Percentiles rank a stretch among this genome's conserved stretches.
Evolutionary conservation across 2,888 invertebrate genomes (phyloP).

Genomic region (Chrysolina oricalcia): DNA sequence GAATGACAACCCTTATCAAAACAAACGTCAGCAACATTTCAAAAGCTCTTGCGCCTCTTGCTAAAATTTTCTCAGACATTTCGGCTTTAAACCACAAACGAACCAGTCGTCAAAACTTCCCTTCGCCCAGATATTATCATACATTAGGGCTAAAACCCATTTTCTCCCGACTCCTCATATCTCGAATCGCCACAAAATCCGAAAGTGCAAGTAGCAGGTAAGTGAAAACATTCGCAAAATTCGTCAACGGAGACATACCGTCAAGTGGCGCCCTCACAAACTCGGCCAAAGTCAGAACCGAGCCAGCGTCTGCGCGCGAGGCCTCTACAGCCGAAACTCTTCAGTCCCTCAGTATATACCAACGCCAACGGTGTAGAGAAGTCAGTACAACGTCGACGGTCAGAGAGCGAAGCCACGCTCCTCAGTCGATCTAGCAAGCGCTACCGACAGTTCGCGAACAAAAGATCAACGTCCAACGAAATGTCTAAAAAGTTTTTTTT

Average conservation of each 20-base stretch:
- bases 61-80: constrained; percentile 27
- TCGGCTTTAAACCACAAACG: constrained; percentile 31
- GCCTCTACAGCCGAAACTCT: neutral
- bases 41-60: constrained; percentile 35
- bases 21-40: constrained; percentile 39
- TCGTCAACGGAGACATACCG: constrained; percentile 33
- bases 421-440: constrained; percentile 17
- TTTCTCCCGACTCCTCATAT: constrained; percentile 49
- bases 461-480: constrained; percentile 27
- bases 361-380: constrained; percentile 43
- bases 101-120: constrained; percentile 33
- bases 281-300: constrained; percentile 32
- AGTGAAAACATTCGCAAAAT: constrained; percentile 47
- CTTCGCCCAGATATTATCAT: constrained; percentile 45
- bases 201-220: constrained; percentile 51
- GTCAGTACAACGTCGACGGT: constrained; percentile 57
- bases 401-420: constrained; percentile 51
- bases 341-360: constrained; percentile 43
- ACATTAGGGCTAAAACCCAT: constrained; percentile 51
- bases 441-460: constrained; percentile 8
- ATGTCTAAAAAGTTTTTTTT: constrained; percentile 32
- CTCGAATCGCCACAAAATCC: constrained; percentile 46
- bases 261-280: constrained; percentile 38
- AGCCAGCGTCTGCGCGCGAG: constrained; percentile 42
- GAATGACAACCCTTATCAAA: constrained; percentile 46